Base-by-base conservation (phyloP, 1,140 invertebrate species). In the Drosophila ironensis region DNA sequence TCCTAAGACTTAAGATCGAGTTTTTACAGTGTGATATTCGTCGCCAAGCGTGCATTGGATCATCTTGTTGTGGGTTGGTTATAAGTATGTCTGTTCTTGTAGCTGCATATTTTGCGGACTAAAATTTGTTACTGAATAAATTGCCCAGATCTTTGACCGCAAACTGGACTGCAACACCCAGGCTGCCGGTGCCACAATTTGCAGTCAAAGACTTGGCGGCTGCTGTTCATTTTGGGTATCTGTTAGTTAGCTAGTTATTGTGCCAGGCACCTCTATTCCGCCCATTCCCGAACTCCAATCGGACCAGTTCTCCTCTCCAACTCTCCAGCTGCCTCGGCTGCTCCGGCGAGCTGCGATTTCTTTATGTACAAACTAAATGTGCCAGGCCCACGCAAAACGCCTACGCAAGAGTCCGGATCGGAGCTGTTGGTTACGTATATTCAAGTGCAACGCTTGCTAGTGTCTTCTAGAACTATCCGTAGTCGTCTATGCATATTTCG, bases 241-340 rank as follows among this genome's bases (percentile, higher is more conserved):
- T 80, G 61, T 56, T 16, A 5, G 33, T 52, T 52, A 17, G 33
- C 45, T 80, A 77, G 74, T 70, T 78, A 57, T 61, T 73, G 76
- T 80, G 76, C 73, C 74, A 71, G 64, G 73, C 73, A 80, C 75
- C 73, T n/a, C n/a, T 61, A 77, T 56, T 73, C 37, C 63, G 50
- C 69, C 30, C 30, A 60, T 28, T 20, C 33, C 25, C 20, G 16
- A 47, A 53, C 27, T 47, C 38, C 20, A 24, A 42, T 72, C 56
- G 24, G 53, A 64, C 51, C 59, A 40, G 52, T 63, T 33, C 11
- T 27, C 2, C 11, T 33, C 28, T 63, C n/a, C n/a, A n/a, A n/a
- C n/a, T n/a, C n/a, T 30, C 17, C 38, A 20, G 4, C 25, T 17
- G 16, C 33, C 25, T 44, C 19, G 50, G 24, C 24, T 41, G 16